These are phyloP conservation scores for Scaptomyza polygonia DNA, from an alignment of 2,888 invertebrate species.

Conservation along the genomic window DNA sequence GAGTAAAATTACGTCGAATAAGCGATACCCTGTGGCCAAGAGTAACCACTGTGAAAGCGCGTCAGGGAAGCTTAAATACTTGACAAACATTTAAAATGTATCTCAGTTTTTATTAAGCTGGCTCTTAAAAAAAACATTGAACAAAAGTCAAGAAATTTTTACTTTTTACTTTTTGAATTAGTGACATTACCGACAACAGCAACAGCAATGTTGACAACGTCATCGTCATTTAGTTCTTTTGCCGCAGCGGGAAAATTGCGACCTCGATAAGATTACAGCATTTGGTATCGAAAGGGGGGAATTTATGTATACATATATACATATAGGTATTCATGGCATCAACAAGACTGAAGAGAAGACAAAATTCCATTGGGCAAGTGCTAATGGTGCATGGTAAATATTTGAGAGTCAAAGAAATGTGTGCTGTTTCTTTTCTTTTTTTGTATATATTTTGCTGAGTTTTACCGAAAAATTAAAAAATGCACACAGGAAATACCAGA, in stretches of 20 bases:
- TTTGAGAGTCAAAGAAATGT: slow-evolving; percentile 64
- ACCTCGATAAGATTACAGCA: slow-evolving; percentile 71
- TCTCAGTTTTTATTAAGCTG: no score
- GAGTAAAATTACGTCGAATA: neutral
- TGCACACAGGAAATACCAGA: slow-evolving; percentile 77
- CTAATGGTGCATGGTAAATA: slow-evolving; percentile 65
- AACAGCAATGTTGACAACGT: slow-evolving; percentile 37
- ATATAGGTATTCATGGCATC: no score
- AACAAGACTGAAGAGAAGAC: slow-evolving; percentile 30
- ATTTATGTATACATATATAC: no score
- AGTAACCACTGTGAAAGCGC: no score
- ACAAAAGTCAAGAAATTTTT: neutral
- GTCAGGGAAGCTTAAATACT: no score
- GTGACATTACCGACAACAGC: slow-evolving; percentile 39
- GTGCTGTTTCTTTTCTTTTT: slow-evolving; percentile 32
- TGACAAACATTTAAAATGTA: no score
- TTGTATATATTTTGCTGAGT: slow-evolving; percentile 41
- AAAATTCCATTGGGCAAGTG: slow-evolving; percentile 58
- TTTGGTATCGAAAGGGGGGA: slow-evolving; percentile 23
- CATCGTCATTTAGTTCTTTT: slow-evolving; percentile 64
- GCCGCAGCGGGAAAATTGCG: slow-evolving; percentile 66
- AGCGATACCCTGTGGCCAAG: neutral
- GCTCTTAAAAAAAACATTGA: neutral
- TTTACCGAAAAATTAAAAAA: slow-evolving; percentile 56
- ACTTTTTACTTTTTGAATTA: slow-evolving; percentile 10